Percentiles rank a stretch among this genome's conserved stretches.
Evolutionary conservation across 2,888 invertebrate genomes (phyloP).

Genomic region (Hypolimnas misippus): DNA sequence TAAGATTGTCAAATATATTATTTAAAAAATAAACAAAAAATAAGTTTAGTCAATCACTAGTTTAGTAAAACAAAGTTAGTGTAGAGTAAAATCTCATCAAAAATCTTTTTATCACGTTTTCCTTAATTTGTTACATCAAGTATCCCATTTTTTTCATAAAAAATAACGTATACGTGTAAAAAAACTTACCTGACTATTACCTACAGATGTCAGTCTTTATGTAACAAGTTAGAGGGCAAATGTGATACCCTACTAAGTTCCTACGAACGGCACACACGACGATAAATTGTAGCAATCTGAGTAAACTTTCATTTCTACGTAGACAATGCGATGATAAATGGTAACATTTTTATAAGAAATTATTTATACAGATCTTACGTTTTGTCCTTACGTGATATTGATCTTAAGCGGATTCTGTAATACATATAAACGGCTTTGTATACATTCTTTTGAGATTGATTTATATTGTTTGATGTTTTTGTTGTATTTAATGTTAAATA

Average conservation of each 20-base stretch:
- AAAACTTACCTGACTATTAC: slow-evolving; percentile 40
- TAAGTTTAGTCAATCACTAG: no score
- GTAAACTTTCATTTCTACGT: slow-evolving; percentile 29
- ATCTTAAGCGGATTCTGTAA: neutral
- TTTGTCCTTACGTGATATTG: neutral
- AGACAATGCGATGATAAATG: slow-evolving; percentile 18
- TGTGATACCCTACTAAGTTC: slow-evolving; percentile 13
- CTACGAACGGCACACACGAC: slow-evolving; percentile 23
- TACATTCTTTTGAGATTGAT: slow-evolving; percentile 2
- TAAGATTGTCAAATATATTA: no score
- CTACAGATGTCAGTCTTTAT: slow-evolving; percentile 36
- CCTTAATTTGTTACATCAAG: neutral
- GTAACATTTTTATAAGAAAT: slow-evolving; percentile 24
- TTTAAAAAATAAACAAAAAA: no score
- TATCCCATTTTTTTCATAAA: neutral
- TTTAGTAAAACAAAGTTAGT: no score
- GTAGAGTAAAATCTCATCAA: no score
- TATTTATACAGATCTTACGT: slow-evolving; percentile 4
- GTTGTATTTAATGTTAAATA: neutral
- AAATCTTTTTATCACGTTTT: no score
- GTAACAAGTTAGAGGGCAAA: slow-evolving; percentile 16
- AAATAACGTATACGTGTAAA: neutral
- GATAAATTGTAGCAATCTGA: slow-evolving; percentile 28
- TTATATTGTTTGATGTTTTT: neutral
- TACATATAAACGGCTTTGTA: no score